Evolutionary conservation across 2,888 invertebrate genomes (phyloP), one percentile per base, ranked within the genome.

Genomic region (Globia sparganii): DNA sequence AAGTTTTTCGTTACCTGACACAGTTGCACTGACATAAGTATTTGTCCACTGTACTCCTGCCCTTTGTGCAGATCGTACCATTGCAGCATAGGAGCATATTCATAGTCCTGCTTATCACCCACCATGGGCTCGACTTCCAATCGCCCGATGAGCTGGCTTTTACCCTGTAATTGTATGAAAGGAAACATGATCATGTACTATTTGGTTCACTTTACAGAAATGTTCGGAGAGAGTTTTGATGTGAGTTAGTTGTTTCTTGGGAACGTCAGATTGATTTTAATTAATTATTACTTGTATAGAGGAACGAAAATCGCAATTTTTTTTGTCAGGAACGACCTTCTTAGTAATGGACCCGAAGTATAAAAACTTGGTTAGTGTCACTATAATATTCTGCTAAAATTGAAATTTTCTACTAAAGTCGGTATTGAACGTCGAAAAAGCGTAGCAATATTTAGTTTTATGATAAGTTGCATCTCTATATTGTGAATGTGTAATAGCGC

Each of bases 1-100:
- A 46, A 25, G 21, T 8, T 15, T 18, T 8, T 31, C 13, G 25
- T 80, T 84, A 95, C 95, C 91, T 92, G 92, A 31, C 93, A 72
- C 1, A 97, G 80, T 85, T 97, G 97, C 0, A 94, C 95, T 0
- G 97, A 97, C 93, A 97, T 94, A 0, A 97, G 90, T 4, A 97
- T 91, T 79, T 97, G 96, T 0, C 97, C 97, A 4, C 91, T 91
- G 9, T 91, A 89, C 1, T 93, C 91, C 1, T 91, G 90, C 15
- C 96, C 95, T 68, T 89, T 93, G 9, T 92, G 84, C 0, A 97
- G 87, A 0, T 97, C 92, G 59, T 95, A 90, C 97, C 97, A 97
- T 72, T 95, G 94, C 0, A 97, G 86, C 1, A 94, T 94, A 0
- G 97, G 97, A 3, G 92, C 92, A 62, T 82, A 86, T n/a, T 90